Evolutionary conservation across 2,113 vertebrate species (phyloP).

Genomic region (Lota lota): DNA sequence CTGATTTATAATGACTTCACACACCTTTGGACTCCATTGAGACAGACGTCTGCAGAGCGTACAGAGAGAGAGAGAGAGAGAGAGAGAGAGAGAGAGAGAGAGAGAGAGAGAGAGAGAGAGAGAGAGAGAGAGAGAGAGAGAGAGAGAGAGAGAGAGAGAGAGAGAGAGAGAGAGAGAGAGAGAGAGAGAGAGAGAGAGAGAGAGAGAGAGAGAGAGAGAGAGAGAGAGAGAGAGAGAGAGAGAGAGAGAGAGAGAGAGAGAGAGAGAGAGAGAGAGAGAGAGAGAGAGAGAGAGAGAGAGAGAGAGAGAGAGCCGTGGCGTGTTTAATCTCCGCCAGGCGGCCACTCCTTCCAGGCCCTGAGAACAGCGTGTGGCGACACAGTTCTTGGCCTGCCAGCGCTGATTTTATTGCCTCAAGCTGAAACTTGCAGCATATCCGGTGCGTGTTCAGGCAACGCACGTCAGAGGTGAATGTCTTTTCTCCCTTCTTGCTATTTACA

Average conservation of each 20-base stretch:
- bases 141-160: neutral
- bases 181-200: too few species aligned
- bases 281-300: too few species aligned
- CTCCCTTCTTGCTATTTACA: neutral
- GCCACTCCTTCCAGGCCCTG: too few species aligned
- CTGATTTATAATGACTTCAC: too few species aligned
- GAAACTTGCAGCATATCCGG: constrained; percentile 55
- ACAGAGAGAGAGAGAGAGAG: too few species aligned
- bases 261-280: too few species aligned
- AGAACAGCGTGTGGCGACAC: constrained; percentile 47
- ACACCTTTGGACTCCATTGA: too few species aligned
- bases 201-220: too few species aligned
- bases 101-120: neutral
- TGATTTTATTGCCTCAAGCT: constrained; percentile 53
- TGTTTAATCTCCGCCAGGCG: constrained; percentile 43
- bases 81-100: neutral
- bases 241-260: too few species aligned
- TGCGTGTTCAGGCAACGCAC: constrained; percentile 39
- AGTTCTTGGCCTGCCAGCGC: constrained; percentile 54
- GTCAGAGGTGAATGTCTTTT: constrained; percentile 11
- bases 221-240: too few species aligned
- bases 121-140: neutral
- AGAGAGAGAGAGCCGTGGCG: constrained; percentile 11
- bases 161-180: neutral
- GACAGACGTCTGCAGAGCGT: too few species aligned